Evolutionary conservation across 2,113 vertebrate genomes (phyloP).

Genomic region (Mirounga angustirostris): DNA sequence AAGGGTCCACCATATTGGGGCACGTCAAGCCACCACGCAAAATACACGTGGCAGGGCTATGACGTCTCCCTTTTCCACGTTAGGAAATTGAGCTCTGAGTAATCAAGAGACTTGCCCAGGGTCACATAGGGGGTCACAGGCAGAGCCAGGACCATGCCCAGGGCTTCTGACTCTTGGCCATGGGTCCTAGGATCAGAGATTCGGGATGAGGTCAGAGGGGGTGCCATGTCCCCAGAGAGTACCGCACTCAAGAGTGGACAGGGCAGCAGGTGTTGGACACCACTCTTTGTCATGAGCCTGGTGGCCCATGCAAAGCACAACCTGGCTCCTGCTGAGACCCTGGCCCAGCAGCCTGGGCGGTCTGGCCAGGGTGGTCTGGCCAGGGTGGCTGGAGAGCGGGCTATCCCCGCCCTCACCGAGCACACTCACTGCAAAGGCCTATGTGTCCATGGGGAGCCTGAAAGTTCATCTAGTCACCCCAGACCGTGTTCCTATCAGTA

Average conservation of each 20-base stretch:
- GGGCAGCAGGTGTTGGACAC: neutral
- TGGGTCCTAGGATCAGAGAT: neutral
- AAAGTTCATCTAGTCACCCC: neutral
- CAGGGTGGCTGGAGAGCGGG: neutral
- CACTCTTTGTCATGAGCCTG: neutral
- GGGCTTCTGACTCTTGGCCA: neutral
- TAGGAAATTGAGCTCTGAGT: neutral
- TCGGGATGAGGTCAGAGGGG: neutral
- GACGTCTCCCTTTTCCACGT: neutral
- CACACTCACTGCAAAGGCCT: neutral
- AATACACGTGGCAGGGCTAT: neutral
- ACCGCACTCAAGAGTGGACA: neutral
- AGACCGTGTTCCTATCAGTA: neutral
- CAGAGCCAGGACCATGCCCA: neutral
- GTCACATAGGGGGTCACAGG: neutral
- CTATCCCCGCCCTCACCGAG: neutral
- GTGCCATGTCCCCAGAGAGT: neutral
- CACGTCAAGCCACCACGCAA: neutral
- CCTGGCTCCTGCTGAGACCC: slow-evolving; percentile 1
- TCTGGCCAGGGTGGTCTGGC: neutral
- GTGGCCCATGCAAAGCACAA: neutral
- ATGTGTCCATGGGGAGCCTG: neutral
- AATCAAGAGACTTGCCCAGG: neutral
- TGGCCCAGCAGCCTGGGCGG: neutral
- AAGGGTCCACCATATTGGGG: neutral